phyloP scores from a whole-genome alignment of 1,140 invertebrate genomes.

The Eriosoma lanigerum region DNA sequence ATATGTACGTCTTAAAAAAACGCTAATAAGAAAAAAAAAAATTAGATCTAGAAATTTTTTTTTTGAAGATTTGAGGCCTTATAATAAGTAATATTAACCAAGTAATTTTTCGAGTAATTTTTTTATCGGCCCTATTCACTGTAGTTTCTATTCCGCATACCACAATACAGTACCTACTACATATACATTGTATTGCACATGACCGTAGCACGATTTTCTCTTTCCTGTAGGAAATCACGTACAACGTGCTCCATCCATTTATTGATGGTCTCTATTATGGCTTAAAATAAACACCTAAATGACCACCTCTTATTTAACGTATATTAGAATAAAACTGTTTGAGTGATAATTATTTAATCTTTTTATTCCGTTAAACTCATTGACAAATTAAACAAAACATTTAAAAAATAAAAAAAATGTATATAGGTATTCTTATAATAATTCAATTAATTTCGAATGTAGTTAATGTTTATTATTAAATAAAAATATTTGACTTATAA shows the following conservation, averaged over 20 bases:
- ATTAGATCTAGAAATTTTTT: no score
- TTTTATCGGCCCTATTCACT: not conserved
- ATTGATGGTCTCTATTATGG: constrained; percentile 39
- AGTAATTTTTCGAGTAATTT: not conserved
- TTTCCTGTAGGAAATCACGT: constrained; percentile 52
- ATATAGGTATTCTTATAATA: no score
- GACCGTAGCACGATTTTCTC: constrained; percentile 44
- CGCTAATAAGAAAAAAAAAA: no score
- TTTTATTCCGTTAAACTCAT: no score
- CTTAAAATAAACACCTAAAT: not conserved
- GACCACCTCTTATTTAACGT: not conserved
- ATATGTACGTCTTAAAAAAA: no score
- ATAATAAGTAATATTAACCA: not conserved
- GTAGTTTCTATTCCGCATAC: constrained; percentile 46
- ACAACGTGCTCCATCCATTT: constrained; percentile 44
- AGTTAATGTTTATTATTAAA: no score
- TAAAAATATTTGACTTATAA: no score
- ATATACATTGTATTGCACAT: constrained; percentile 18
- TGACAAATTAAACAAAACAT: no score
- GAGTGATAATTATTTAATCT: no score
- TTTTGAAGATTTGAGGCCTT: not conserved
- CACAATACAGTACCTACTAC: not conserved
- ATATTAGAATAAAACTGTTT: not conserved
- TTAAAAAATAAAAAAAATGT: no score
- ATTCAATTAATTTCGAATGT: no score